These are phyloP conservation scores for Diadophis punctatus DNA, from an alignment of 2,113 vertebrate genomes.

Conservation along the genomic window DNA sequence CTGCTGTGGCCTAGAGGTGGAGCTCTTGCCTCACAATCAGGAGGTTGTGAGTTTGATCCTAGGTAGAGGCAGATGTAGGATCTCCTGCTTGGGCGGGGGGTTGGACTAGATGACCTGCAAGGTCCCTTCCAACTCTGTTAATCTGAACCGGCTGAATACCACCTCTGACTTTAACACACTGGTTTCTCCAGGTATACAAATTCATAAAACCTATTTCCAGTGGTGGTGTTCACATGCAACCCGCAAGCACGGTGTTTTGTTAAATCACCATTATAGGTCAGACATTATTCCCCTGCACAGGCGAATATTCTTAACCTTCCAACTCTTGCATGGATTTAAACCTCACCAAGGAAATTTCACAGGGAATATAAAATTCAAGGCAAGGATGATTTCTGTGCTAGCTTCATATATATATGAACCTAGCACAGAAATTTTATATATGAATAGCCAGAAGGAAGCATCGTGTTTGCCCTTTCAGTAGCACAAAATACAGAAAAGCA, in stretches of 20 bases:
- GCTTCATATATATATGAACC: no score
- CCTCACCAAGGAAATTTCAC: slow-evolving; percentile 36
- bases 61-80: no score
- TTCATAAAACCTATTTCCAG: background rate
- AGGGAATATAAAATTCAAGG: slow-evolving; percentile 21
- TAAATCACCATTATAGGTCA: slow-evolving; percentile 30
- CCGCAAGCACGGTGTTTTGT: slow-evolving; percentile 5
- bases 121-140: no score
- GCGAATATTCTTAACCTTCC: slow-evolving; percentile 12
- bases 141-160: no score
- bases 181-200: background rate
- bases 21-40: no score
- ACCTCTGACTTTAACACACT: background rate
- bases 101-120: no score
- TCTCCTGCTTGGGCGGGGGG: no score
- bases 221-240: slow-evolving; percentile 40
- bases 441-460: slow-evolving; percentile 34
- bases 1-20: no score
- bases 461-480: slow-evolving; percentile 18
- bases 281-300: slow-evolving; percentile 22
- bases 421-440: no score
- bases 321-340: slow-evolving; percentile 36
- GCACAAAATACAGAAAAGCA: background rate
- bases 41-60: no score
- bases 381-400: slow-evolving; percentile 33